phyloP scores from a whole-genome alignment of 2,888 invertebrate genomes.

The Torymus texanus region DNA sequence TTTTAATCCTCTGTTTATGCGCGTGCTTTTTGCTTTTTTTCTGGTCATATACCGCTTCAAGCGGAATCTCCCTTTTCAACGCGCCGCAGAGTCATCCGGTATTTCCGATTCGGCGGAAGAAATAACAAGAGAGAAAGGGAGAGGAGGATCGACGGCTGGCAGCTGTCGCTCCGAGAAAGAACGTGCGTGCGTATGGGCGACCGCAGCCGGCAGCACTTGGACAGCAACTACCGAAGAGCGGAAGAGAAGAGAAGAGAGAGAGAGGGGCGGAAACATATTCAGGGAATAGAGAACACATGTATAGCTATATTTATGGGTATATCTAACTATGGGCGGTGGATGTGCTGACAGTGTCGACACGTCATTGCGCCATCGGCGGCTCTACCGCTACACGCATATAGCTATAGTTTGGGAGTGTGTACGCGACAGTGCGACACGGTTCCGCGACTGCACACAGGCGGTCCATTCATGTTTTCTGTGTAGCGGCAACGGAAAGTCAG shows the following conservation, averaged over 20 bases:
- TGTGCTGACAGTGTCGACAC: conserved; percentile 4
- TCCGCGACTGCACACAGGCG: too few species aligned
- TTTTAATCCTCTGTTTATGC: too few species aligned
- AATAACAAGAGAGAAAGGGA: neutral
- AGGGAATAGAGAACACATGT: neutral
- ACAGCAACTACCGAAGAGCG: too few species aligned
- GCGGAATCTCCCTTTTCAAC: neutral
- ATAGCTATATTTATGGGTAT: neutral
- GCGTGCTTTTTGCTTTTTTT: too few species aligned
- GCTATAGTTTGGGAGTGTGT: neutral
- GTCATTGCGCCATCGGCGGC: conserved; percentile 18
- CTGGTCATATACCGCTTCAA: too few species aligned
- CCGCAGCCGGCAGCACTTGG: too few species aligned
- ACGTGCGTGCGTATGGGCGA: too few species aligned
- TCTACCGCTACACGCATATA: neutral
- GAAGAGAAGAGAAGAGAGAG: neutral
- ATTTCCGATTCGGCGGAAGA: neutral
- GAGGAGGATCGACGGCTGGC: too few species aligned
- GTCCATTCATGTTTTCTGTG: conserved; percentile 34
- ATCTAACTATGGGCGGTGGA: conserved; percentile 22
- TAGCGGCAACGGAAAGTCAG: too few species aligned
- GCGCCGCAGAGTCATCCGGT: neutral
- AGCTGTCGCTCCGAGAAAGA: too few species aligned
- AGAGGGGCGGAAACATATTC: neutral
- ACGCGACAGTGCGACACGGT: neutral